Evolutionary conservation across 2,797 vertebrate species (phyloP), one percentile per base, ranked within the genome.

Genomic region (Falco cherrug): DNA sequence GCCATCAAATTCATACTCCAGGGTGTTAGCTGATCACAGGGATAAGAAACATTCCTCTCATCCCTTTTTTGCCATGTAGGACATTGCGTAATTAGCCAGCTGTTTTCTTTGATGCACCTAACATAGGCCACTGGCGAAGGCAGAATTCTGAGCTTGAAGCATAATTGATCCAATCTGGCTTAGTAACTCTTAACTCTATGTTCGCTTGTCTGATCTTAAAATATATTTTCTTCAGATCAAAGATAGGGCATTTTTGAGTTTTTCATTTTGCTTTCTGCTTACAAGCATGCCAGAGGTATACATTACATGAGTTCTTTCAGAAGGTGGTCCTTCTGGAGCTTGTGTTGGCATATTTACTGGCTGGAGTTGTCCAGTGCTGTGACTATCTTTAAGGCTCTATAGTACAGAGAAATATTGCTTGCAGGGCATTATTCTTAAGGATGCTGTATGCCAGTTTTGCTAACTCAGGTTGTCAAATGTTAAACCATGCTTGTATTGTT

Each of bases 21-120:
- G 64, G 43, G 51, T 94, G 86, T 77, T 92, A 85, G 90, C 48
- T 92, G 91, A 95, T 95, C 84, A 83, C n/a, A 87, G 86, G 60
- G 64, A 71, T 75, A 90, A 77, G 80, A 89, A 94, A 90, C 56
- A 80, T 50, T 61, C n/a, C 41, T 90, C 80, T 84, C 90, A 82
- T 89, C 57, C 70, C 37, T 90, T 93, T 93, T 93, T 84, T 60
- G 53, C 88, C 64, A 33, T 39, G 45, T 61, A 82, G 78, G 68
- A 89, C 37, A 19, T 70, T 2, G 12, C 3, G 4, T 89, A 95
- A 95, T 93, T 95, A 95, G 41, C 70, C 84, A 95, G 71, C 86
- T 93, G 77, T 83, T 96, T 93, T 76, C 85, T 95, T 87, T 92
- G 71, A 89, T 92, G 74, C 63, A 68, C 41, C 60, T 76, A 87